Conservation (phyloP, 1,140 invertebrate genomes). For the Achroia grisella region DNA sequence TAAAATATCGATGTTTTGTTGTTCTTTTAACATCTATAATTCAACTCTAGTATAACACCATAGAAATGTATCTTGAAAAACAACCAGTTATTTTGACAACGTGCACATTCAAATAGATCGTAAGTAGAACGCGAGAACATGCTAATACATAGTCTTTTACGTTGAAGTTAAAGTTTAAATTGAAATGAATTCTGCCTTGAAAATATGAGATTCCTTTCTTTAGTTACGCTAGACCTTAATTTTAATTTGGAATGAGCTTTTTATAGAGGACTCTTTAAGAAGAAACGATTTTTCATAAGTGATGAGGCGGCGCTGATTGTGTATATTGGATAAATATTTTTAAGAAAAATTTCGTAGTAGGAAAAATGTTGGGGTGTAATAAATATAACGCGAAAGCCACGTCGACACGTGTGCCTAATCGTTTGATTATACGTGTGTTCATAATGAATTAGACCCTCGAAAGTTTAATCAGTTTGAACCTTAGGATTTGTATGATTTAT, state of each 20-base stretch:
- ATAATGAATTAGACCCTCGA: slow-evolving; percentile 42
- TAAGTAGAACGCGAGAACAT: slow-evolving; percentile 24
- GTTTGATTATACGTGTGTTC: slow-evolving; percentile 50
- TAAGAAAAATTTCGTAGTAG: slow-evolving; percentile 53
- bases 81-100: slow-evolving; percentile 68
- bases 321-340: slow-evolving; percentile 68
- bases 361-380: slow-evolving; percentile 58
- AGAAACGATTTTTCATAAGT: slow-evolving; percentile 71
- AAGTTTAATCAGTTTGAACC: slow-evolving; percentile 36
- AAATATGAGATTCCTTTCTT: slow-evolving; percentile 56
- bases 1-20: slow-evolving; percentile 61
- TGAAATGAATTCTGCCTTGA: slow-evolving; percentile 10
- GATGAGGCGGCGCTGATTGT: slow-evolving; percentile 68
- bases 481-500: slow-evolving; percentile 27
- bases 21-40: slow-evolving; percentile 61
- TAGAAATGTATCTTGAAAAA: slow-evolving; percentile 69
- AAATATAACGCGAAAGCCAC: slow-evolving; percentile 46
- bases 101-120: slow-evolving; percentile 36
- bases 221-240: slow-evolving; percentile 70
- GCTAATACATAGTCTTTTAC: slow-evolving; percentile 17
- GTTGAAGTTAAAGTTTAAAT: slow-evolving; percentile 24
- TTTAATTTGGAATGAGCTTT: slow-evolving; percentile 72
- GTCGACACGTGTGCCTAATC: slow-evolving; percentile 64
- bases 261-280: slow-evolving; percentile 61
- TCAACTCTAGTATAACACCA: slow-evolving; percentile 45